Evolutionary conservation across 2,113 vertebrate genomes (phyloP).

Genomic region (Macroglossus sobrinus): DNA sequence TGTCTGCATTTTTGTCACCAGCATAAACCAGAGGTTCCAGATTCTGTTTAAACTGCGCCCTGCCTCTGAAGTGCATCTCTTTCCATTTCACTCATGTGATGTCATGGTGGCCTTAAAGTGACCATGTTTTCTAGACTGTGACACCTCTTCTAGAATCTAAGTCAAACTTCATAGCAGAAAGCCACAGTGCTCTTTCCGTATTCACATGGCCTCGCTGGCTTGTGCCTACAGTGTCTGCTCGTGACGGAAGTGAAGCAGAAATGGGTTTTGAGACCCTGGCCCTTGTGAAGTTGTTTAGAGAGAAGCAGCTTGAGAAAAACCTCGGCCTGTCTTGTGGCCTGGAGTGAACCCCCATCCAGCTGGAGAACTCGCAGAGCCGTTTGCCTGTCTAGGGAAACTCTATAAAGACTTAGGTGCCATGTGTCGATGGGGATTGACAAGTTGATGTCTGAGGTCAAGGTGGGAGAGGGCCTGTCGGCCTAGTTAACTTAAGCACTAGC

Average conservation of each 20-base stretch:
- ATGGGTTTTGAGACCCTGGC: background rate
- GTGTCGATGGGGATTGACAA: background rate
- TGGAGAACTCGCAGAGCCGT: background rate
- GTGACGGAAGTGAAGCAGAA: background rate
- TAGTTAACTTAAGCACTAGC: background rate
- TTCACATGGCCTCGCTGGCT: background rate
- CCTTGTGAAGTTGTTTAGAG: background rate
- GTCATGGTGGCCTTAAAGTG: slow-evolving; percentile 24
- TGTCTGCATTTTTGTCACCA: background rate
- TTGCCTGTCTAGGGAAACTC: background rate
- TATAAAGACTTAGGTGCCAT: fast-evolving
- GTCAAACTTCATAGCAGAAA: slow-evolving; percentile 17
- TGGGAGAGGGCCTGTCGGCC: background rate
- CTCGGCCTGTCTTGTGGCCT: fast-evolving
- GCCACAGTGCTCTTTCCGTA: background rate
- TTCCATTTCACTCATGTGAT: background rate
- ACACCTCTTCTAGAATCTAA: slow-evolving; percentile 15
- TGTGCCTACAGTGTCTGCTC: background rate
- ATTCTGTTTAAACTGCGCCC: background rate
- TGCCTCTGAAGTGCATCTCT: background rate
- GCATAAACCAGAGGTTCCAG: background rate
- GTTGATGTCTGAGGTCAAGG: background rate
- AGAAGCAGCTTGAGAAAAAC: background rate
- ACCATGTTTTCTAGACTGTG: slow-evolving; percentile 37
- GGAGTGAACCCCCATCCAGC: background rate